Base-by-base conservation (phyloP, 53 echinoderm and acorn worm genomes). In the Pentamera pediparva region DNA sequence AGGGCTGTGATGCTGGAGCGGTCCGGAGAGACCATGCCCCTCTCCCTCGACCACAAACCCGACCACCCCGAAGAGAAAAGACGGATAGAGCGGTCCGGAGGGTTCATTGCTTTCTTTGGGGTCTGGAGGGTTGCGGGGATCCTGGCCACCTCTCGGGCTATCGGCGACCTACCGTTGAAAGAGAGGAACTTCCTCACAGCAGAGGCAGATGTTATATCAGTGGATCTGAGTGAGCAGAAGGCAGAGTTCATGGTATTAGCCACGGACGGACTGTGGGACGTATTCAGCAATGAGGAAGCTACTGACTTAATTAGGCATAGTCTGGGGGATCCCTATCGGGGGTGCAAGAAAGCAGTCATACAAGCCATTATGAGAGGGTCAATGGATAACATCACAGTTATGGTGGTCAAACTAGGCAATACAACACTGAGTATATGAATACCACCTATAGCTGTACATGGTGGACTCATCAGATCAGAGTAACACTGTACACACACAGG, bases 31-130 rank as follows among this genome's bases (percentile, higher is more conserved):
- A 83, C 98, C 27, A 60, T 98, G 19, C 98, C 98, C 27, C 86
- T 98, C 12, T 98, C 98, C 2, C 83, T 82, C 58, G 98, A 98
- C 61, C 98, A 98, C 78, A 98, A 98, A 74, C 98, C 98, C 47
- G 85, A 98, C 59, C 89, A 75, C n/a, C 86, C 83, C 0, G 79
- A 88, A 62, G 98, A 98, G 51, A 70, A 86, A 17, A 84, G 86
- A 30, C 88, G 98, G 73, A 98, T 98, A 65, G 88, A 92, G 56
- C 81, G 83, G 31, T 91, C 98, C 2, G 98, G 98, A 17, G 98
- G 98, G 33, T 89, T 88, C 80, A 92, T 92, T 51, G 75, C 91
- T 12, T 98, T 91, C 80, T 92, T 89, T 56, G 98, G 98, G 27
- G 98, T 98, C 4, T 98, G 98, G 98, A 82, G 98, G 1, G 98